Evolutionary conservation across 2,888 invertebrate genomes (phyloP), one percentile per base, ranked within the genome.

Genomic region (Eupithecia subfuscata): DNA sequence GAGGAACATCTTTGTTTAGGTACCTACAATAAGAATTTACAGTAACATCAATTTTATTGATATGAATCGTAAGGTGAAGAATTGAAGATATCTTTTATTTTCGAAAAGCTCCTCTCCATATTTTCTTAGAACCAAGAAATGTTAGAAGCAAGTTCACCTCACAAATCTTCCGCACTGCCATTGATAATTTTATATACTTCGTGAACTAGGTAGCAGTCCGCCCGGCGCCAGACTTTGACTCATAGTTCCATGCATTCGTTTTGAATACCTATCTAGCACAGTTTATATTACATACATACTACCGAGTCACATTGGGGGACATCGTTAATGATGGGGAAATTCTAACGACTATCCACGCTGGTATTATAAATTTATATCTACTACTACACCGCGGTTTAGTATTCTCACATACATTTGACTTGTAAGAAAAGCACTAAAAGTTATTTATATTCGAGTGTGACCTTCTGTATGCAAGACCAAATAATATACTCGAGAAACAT

Each of bases 151-250:
- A 25, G 6, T 60, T 12, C 25, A 60, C 60, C 56, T 25, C 60
- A 60, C 60, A 60, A 60, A 60, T 60, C 22, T 60, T 67, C 12
- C n/a, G 11, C 37, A 67, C 12, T 37, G 37, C 65, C 86, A 87
- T 87, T 87, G 85, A 85, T 43, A 43, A 68, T 25, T 22, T 67
- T 68, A 68, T 68, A 22, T 43, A 40, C 25, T 43, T 16, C 43
- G 43, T 68, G 67, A 43, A 22, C 67, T 43, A 68, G 67, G 43
- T 40, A 68, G 85, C 83, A 91, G 90, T 82, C 92, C 75, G 88
- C 82, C 78, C 87, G 91, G 90, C 90, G 90, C 88, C 85, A 81
- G 82, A 34, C 45, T 73, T 77, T 74, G 77, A 74, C 65, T 77
- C 74, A 76, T 74, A 69, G n/a, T 69, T 76, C 70, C 34, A 45